Evolutionary conservation across 1,140 invertebrate species (phyloP).

Genomic region (Drosophila asahinai): DNA sequence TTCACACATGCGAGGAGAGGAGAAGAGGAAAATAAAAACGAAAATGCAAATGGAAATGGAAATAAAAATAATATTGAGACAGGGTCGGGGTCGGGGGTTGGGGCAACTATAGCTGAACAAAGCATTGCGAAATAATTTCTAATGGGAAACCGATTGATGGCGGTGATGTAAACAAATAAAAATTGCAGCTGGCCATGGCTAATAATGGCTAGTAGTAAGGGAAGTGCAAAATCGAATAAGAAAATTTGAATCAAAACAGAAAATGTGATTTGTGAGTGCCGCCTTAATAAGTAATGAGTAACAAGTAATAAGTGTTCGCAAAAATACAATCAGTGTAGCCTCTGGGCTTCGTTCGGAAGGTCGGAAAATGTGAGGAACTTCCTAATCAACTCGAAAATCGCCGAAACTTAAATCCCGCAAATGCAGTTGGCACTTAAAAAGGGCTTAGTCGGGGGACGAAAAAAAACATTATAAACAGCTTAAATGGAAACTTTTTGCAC

Average conservation of each 20-base stretch:
- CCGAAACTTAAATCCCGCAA: slow-evolving; percentile 41
- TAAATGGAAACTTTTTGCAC: slow-evolving; percentile 62
- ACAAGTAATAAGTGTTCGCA: slow-evolving; percentile 7
- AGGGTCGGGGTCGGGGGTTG: too few relatives aligned
- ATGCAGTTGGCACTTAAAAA: slow-evolving; percentile 38
- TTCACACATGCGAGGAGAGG: slow-evolving; percentile 25
- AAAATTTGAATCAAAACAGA: slow-evolving; percentile 42
- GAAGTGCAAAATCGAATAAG: slow-evolving; percentile 9
- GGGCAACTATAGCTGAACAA: slow-evolving; percentile 2
- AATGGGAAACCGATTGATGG: slow-evolving; percentile 21
- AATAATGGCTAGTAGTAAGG: background rate
- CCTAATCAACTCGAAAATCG: slow-evolving; percentile 31
- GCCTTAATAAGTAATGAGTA: background rate
- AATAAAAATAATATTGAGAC: background rate
- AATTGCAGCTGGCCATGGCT: slow-evolving; percentile 21
- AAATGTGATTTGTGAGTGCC: slow-evolving; percentile 6
- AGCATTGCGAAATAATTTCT: slow-evolving; percentile 23
- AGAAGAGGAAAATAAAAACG: slow-evolving; percentile 5
- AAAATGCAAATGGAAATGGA: background rate
- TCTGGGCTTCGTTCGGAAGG: background rate
- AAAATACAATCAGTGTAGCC: slow-evolving; percentile 14
- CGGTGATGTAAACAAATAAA: slow-evolving; percentile 38
- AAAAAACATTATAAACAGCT: slow-evolving; percentile 75
- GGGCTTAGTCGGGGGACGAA: slow-evolving; percentile 32
- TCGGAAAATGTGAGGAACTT: slow-evolving; percentile 6